Evolutionary conservation across 2,888 invertebrate genomes (phyloP).

Genomic region (Loripinus fragilis): DNA sequence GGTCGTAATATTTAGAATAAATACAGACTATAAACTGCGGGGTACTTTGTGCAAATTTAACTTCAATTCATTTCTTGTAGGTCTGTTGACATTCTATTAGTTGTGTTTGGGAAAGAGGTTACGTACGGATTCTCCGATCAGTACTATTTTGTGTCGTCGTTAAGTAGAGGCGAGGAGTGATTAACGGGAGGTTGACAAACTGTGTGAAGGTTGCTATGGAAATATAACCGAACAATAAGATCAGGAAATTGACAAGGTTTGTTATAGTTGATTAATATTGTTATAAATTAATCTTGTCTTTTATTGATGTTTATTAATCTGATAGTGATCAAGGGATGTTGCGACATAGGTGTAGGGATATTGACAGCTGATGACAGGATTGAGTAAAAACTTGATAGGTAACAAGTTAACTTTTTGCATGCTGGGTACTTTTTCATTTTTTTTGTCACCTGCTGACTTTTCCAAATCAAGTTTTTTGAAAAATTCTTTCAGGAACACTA

Average conservation of each 20-base stretch:
- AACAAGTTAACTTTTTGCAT: too few relatives aligned
- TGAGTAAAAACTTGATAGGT: too few relatives aligned
- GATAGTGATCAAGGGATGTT: too few relatives aligned
- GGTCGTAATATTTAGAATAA: too few relatives aligned
- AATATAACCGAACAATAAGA: constrained; percentile 21
- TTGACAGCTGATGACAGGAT: too few relatives aligned
- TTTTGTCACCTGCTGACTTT: too few relatives aligned
- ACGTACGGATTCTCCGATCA: constrained; percentile 32
- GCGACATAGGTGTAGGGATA: too few relatives aligned
- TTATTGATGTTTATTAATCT: too few relatives aligned
- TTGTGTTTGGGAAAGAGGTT: constrained; percentile 36
- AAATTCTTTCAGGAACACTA: too few relatives aligned
- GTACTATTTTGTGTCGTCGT: constrained; percentile 43
- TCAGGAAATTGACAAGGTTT: background rate
- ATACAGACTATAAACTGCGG: background rate
- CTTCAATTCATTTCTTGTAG: constrained; percentile 33
- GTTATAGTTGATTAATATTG: constrained; percentile 8
- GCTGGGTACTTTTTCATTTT: too few relatives aligned
- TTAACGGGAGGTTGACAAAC: constrained; percentile 23
- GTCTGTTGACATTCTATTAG: constrained; percentile 42
- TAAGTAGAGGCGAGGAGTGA: constrained; percentile 28
- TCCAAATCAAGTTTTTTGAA: too few relatives aligned
- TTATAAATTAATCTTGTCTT: background rate
- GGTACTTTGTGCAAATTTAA: constrained; percentile 16
- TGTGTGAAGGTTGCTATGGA: constrained; percentile 40